Evolutionary conservation across 2,888 invertebrate species (phyloP).

Genomic region (Dryococelus australis): DNA sequence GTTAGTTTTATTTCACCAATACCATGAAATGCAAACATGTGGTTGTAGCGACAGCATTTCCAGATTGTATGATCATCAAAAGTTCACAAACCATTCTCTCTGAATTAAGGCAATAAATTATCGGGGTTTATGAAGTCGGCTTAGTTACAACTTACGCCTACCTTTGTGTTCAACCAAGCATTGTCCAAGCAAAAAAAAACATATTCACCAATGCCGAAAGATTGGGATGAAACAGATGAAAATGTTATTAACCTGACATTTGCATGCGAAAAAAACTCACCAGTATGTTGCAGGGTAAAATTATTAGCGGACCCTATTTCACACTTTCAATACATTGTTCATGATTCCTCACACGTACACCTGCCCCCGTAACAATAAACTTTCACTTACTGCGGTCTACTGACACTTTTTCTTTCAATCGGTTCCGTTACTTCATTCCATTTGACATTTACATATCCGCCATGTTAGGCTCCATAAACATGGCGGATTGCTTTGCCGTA

Average conservation of each 20-base stretch:
- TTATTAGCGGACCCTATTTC: background rate
- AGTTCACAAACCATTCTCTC: too few relatives aligned
- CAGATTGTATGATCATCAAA: too few relatives aligned
- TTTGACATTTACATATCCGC: slow-evolving; percentile 7
- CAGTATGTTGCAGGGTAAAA: background rate
- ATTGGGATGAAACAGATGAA: background rate
- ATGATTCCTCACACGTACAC: background rate
- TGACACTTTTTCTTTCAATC: slow-evolving; percentile 2
- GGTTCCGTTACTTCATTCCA: background rate
- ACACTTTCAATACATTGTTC: background rate
- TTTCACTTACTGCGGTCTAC: background rate
- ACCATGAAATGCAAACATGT: too few relatives aligned
- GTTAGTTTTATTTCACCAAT: too few relatives aligned
- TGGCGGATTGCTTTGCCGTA: background rate
- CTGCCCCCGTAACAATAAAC: background rate
- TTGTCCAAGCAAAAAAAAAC: too few relatives aligned
- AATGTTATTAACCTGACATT: background rate
- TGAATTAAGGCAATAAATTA: too few relatives aligned
- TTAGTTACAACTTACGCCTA: too few relatives aligned
- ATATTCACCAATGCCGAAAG: too few relatives aligned
- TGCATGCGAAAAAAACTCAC: background rate
- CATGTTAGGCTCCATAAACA: background rate
- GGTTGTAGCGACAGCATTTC: too few relatives aligned
- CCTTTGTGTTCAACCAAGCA: too few relatives aligned
- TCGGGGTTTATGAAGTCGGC: too few relatives aligned